A percentile compares a stretch with the other conserved stretches of the same genome.
These are phyloP conservation scores for Cherax quadricarinatus DNA, from an alignment of 1,140 invertebrate genomes.

Conservation along the genomic window DNA sequence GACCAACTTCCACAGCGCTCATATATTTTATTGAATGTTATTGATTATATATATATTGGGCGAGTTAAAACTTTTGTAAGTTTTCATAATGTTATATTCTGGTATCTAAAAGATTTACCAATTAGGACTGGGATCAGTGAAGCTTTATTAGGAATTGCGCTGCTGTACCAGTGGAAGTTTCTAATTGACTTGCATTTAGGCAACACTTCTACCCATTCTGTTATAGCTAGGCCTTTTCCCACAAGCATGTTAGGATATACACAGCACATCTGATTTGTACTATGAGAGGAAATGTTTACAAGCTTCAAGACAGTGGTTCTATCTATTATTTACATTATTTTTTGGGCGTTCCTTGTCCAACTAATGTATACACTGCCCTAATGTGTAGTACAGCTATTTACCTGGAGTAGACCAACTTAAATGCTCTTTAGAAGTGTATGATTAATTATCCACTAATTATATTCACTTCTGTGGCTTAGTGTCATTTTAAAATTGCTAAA, in stretches of 20 bases:
- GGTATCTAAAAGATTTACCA: constrained; percentile 39
- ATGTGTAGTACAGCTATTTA: background rate
- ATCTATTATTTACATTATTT: constrained; percentile 40
- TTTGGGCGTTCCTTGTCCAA: constrained; percentile 27
- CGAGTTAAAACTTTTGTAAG: constrained; percentile 54
- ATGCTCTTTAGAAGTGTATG: background rate
- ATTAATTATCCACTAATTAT: background rate
- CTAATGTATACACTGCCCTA: constrained; percentile 60
- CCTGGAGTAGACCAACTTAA: background rate
- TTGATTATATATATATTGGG: constrained; percentile 54
- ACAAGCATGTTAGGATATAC: constrained; percentile 66
- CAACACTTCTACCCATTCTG: constrained; percentile 47
- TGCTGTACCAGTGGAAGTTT: constrained; percentile 40
- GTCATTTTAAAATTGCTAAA: constrained; percentile 10
- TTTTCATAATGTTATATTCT: constrained; percentile 52
- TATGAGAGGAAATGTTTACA: constrained; percentile 42
- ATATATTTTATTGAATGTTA: constrained; percentile 46
- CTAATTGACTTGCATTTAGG: constrained; percentile 41
- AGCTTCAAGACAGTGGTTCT: constrained; percentile 32
- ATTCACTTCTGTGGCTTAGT: constrained; percentile 5
- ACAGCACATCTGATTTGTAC: constrained; percentile 63
- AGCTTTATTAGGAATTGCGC: constrained; percentile 47
- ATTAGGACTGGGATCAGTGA: constrained; percentile 49
- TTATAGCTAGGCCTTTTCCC: constrained; percentile 64
- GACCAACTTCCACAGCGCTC: constrained; percentile 60